These are phyloP conservation scores for Gambusia affinis DNA, from an alignment of 2,113 vertebrate genomes.

Conservation along the genomic window DNA sequence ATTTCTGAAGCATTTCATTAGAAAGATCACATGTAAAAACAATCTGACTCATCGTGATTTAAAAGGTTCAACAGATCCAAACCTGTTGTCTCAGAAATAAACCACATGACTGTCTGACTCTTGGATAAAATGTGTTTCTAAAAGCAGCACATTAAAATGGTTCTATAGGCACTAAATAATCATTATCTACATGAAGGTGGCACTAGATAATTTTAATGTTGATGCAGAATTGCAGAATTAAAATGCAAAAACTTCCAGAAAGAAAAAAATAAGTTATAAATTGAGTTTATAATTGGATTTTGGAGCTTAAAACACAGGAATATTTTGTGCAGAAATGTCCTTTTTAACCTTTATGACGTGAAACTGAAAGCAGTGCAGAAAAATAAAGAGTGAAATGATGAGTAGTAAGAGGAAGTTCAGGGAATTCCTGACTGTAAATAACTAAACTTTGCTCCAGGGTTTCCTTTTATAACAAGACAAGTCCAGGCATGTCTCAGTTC, in stretches of 20 bases:
- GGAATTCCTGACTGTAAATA: neutral
- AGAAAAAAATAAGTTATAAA: too few species aligned
- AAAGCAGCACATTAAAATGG: neutral
- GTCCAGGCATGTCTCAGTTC: neutral
- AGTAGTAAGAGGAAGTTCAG: neutral
- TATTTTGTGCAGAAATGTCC: neutral
- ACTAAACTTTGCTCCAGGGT: neutral
- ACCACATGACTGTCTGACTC: neutral
- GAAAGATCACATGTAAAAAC: too few species aligned
- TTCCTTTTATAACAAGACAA: neutral
- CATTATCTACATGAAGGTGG: too few species aligned
- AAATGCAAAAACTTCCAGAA: neutral
- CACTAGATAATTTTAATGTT: neutral
- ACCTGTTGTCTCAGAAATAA: neutral
- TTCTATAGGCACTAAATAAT: neutral
- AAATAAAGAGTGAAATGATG: neutral
- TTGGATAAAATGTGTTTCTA: neutral
- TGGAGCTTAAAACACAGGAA: neutral
- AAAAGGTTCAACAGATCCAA: neutral
- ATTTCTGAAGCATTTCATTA: too few species aligned
- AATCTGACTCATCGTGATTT: neutral
- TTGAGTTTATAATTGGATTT: too few species aligned
- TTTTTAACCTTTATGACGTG: neutral
- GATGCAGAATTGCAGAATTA: neutral
- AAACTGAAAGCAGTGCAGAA: neutral